Percentiles rank a stretch among this genome's conserved stretches.
Conservation (phyloP, 1,140 invertebrate species). For the Metaphire vulgaris region DNA sequence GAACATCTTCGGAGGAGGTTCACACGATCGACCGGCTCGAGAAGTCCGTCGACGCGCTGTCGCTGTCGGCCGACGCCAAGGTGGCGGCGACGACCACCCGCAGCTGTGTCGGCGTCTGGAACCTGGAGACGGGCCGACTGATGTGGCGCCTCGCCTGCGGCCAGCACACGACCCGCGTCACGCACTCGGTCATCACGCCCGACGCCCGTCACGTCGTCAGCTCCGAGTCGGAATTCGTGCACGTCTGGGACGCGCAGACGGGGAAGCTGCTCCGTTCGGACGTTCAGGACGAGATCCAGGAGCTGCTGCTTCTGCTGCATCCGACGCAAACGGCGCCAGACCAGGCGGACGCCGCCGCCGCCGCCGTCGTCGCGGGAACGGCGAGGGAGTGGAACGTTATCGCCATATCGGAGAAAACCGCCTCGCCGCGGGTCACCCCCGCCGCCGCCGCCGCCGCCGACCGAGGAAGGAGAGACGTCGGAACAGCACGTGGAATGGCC, state of each 20-base stretch:
- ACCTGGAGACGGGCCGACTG: constrained; percentile 73
- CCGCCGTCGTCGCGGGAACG: neutral
- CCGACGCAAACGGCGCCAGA: neutral
- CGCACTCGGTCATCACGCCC: constrained; percentile 72
- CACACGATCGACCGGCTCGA: constrained; percentile 95
- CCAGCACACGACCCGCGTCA: constrained; percentile 76
- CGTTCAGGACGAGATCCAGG: neutral
- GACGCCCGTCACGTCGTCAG: constrained; percentile 76
- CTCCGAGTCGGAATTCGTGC: constrained; percentile 81
- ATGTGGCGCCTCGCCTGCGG: constrained; percentile 29
- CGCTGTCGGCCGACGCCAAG: constrained; percentile 56
- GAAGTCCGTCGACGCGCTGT: constrained; percentile 70
- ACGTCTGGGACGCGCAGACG: constrained; percentile 81
- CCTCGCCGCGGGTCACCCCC: no score
- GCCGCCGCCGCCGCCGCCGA: no score
- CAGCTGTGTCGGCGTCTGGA: constrained; percentile 91
- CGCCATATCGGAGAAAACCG: neutral
- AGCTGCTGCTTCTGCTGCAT: neutral
- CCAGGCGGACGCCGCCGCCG: no score
- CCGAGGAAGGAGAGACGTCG: neutral
- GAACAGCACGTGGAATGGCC: neutral
- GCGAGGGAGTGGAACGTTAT: neutral
- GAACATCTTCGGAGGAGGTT: constrained; percentile 95
- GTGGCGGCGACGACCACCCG: constrained; percentile 81
- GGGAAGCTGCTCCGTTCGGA: constrained; percentile 65